Percentiles rank a stretch among this genome's conserved stretches.
These are phyloP conservation scores for Stegastes partitus DNA, from an alignment of 2,113 vertebrate genomes.

Conservation along the genomic window DNA sequence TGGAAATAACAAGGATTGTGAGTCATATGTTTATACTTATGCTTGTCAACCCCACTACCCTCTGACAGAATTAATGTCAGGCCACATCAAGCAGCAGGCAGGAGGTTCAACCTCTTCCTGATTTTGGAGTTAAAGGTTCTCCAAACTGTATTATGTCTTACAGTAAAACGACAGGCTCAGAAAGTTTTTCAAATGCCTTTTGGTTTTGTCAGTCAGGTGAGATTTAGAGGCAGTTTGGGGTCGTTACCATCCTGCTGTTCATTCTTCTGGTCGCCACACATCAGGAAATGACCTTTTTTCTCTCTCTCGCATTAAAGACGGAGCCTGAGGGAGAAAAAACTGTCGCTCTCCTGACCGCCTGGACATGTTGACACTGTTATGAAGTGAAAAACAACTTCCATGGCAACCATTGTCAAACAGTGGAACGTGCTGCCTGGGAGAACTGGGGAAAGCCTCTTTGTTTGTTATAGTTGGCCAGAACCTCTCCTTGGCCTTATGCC, in stretches of 20 bases:
- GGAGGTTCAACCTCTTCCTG: conserved; percentile 32
- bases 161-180: background rate
- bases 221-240: background rate
- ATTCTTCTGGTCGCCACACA: conserved; percentile 6
- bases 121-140: conserved; percentile 44
- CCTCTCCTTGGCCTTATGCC: conserved; percentile 83
- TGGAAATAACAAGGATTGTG: conserved; percentile 78
- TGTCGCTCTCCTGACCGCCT: conserved; percentile 71
- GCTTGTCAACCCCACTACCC: conserved; percentile 71
- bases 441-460: conserved; percentile 92
- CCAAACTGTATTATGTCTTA: conserved; percentile 22
- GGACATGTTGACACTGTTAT: conserved; percentile 88
- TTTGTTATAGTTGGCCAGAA: conserved; percentile 91
- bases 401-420: conserved; percentile 93
- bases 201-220: conserved; percentile 8
- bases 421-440: conserved; percentile 86
- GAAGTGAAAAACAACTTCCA: conserved; percentile 92
- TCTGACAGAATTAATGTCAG: conserved; percentile 68
- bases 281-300: conserved; percentile 69
- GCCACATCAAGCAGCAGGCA: conserved; percentile 48
- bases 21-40: conserved; percentile 77
- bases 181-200: background rate
- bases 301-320: conserved; percentile 32
- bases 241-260: background rate
- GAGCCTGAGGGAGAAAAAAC: conserved; percentile 57